Evolutionary conservation across 2,888 invertebrate species (phyloP).

Genomic region (Rhimphoctona megacephalus): DNA sequence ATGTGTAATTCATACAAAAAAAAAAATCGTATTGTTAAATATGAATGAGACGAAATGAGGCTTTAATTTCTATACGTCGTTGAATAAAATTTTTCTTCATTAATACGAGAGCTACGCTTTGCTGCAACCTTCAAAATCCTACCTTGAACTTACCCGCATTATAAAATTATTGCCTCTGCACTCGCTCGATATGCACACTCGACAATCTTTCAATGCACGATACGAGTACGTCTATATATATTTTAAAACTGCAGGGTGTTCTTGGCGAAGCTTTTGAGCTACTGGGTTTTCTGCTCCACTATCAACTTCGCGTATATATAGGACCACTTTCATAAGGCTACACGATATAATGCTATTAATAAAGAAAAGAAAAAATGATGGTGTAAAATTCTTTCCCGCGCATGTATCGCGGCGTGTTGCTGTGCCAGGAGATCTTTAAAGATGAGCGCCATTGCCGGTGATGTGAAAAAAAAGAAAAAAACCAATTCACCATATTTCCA

Average conservation of each 20-base stretch:
- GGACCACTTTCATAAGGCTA: slow-evolving; percentile 16
- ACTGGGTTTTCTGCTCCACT: slow-evolving; percentile 35
- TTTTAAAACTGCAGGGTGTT: background rate
- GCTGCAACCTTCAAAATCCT: slow-evolving; percentile 12
- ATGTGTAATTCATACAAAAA: background rate
- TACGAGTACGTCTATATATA: background rate
- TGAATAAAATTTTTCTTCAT: background rate
- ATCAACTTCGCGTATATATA: slow-evolving; percentile 30
- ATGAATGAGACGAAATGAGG: background rate
- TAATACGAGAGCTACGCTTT: background rate
- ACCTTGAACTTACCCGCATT: slow-evolving; percentile 50
- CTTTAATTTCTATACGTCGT: background rate
- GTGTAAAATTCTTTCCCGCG: slow-evolving; percentile 4
- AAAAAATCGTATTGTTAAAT: background rate
- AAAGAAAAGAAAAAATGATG: slow-evolving; percentile 3
- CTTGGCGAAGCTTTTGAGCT: slow-evolving; percentile 32
- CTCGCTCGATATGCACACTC: slow-evolving; percentile 21
- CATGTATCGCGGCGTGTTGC: background rate
- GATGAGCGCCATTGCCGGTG: background rate
- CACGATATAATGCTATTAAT: slow-evolving; percentile 33
- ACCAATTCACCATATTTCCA: background rate
- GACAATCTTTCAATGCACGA: slow-evolving; percentile 39
- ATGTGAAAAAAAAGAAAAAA: background rate
- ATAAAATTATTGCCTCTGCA: slow-evolving; percentile 30
- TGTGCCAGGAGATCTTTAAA: slow-evolving; percentile 16